Conservation (phyloP, 1,140 invertebrate genomes). For the Conus ventricosus region DNA sequence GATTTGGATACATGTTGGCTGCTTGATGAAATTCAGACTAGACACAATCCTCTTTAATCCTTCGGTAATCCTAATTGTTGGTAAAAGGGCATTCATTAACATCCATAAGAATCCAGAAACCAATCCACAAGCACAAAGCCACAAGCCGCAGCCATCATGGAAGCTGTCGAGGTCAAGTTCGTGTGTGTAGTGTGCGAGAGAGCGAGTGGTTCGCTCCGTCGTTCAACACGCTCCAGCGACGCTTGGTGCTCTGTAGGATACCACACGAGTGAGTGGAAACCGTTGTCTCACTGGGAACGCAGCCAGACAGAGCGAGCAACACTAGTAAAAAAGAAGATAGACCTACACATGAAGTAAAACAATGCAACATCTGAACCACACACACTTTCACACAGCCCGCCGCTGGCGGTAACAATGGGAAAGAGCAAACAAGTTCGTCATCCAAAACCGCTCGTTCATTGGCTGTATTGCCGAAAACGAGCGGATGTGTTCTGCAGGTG, state of each 20-base stretch:
- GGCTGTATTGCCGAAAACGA: conserved; percentile 69
- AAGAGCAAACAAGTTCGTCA: conserved; percentile 40
- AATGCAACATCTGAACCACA: conserved; percentile 32
- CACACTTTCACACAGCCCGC: conserved; percentile 36
- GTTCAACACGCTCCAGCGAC: conserved; percentile 31
- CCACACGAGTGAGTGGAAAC: neutral
- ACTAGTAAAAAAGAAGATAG: neutral
- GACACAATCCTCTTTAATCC: conserved; percentile 32
- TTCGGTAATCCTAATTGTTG: conserved; percentile 4
- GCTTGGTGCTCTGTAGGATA: conserved; percentile 27
- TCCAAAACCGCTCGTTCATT: conserved; percentile 58
- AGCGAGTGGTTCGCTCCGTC: conserved; percentile 13
- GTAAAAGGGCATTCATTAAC: conserved; percentile 4
- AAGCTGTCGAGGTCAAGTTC: conserved; percentile 38
- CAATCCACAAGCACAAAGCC: conserved; percentile 36
- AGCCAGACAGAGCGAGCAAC: neutral
- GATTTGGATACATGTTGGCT: conserved; percentile 72
- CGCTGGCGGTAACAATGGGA: conserved; percentile 42
- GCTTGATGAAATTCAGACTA: neutral
- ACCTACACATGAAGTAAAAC: neutral
- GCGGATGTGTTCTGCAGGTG: conserved; percentile 63
- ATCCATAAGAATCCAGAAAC: conserved; percentile 27
- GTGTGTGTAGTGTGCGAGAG: conserved; percentile 27
- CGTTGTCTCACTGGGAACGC: conserved; percentile 15
- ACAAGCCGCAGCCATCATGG: conserved; percentile 33